Evolutionary conservation across 2,888 invertebrate species (phyloP), one percentile per base, ranked within the genome.

Genomic region (Latrodectus hesperus): DNA sequence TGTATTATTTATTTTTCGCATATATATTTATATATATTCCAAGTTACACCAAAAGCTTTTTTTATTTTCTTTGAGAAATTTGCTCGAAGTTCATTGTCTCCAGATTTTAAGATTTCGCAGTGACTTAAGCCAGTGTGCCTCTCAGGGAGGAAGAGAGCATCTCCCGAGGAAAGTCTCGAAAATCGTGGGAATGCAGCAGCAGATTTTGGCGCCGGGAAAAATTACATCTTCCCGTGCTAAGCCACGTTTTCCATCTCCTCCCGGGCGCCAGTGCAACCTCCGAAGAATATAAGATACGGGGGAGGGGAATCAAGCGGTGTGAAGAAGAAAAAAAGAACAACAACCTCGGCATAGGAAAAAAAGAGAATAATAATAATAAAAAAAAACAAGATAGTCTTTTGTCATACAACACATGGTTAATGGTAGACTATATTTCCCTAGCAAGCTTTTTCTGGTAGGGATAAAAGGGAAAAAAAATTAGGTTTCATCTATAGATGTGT

Each of bases 171-270:
- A 73, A 80, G 75, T 75, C 72, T 55, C 67, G 49, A 76, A 77
- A 87, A 87, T 87, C 86, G 86, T 87, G 86, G 81, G 86, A 87
- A 87, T 51, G 77, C 72, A 68, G 68, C 86, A 87, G 86, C 81
- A 87, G 86, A 87, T 82, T 87, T 87, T 87, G 86, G 86, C 86
- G 86, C 86, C 72, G 76, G 76, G 81, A 87, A 87, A 87, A 87
- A 82, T 87, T 81, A 76, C 81, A 77, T 82, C 77, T 65, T 51
- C 53, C 71, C 70, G 67, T 67, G 76, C 76, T 79, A 80, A 74
- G 80, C 80, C 79, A 75, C 71, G 51, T 17, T 60, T 10, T 65
- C 73, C 14, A 26, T 65, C 72, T 70, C 22, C 65, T 49, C 72
- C 65, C 26, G 38, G 73, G 73, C 73, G 55, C 52, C 17, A 9